Percentiles rank a stretch among this genome's conserved stretches.
Conservation (phyloP, 2,888 invertebrate species). For the Merodon equestris region DNA sequence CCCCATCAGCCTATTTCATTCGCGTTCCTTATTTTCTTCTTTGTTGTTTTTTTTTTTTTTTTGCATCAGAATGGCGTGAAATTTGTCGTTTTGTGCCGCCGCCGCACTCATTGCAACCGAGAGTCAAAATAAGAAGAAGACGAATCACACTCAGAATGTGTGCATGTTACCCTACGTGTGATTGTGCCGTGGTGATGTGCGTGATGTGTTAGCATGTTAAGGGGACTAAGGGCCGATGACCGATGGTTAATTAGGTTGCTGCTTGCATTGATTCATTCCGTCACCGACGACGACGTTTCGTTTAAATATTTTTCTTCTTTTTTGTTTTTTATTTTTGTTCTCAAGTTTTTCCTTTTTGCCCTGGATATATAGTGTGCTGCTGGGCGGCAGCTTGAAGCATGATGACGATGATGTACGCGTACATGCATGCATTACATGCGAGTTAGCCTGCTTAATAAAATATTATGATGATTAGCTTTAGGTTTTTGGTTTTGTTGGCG, state of each 20-base stretch:
- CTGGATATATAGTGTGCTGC: constrained; percentile 34
- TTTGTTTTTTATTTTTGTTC: constrained; percentile 41
- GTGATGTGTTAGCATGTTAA: constrained; percentile 44
- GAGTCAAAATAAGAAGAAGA: constrained; percentile 20
- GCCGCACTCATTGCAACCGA: constrained; percentile 51
- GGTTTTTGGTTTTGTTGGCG: constrained; percentile 36
- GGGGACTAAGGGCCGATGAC: constrained; percentile 65
- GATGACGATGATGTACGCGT: constrained; percentile 28
- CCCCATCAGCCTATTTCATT: too few species aligned
- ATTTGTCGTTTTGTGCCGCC: constrained; percentile 74
- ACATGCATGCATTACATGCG: constrained; percentile 4
- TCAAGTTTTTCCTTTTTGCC: constrained; percentile 53
- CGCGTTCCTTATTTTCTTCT: too few species aligned
- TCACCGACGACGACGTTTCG: constrained; percentile 36
- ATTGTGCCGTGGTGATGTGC: constrained; percentile 13
- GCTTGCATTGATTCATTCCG: constrained; percentile 67
- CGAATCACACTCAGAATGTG: constrained; percentile 34
- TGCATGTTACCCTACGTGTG: constrained; percentile 4
- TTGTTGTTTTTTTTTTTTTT: neutral
- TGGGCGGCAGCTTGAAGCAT: constrained; percentile 13
- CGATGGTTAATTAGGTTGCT: constrained; percentile 68
- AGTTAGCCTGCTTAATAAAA: constrained; percentile 9
- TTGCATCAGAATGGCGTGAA: constrained; percentile 61
- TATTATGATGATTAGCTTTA: constrained; percentile 29
- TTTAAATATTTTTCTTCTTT: constrained; percentile 34